Conservation (phyloP, 2,797 vertebrate genomes). For the Halcyon leucocephala region DNA sequence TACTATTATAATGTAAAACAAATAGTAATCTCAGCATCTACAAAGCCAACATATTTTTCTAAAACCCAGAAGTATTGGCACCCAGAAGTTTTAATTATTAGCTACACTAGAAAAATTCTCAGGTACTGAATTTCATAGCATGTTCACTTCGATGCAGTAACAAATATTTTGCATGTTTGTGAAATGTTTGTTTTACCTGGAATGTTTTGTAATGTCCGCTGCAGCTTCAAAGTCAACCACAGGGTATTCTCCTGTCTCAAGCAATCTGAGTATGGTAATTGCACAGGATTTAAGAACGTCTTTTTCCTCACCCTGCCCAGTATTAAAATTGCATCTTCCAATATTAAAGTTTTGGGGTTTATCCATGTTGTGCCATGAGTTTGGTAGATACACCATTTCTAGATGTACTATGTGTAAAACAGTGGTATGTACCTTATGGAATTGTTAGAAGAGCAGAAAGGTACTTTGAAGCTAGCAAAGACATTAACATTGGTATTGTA, state of each 20-base stretch:
- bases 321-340: background rate
- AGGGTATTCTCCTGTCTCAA: background rate
- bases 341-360: background rate
- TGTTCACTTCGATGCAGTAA: background rate
- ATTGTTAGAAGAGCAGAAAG: background rate
- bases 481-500: background rate
- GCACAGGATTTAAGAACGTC: background rate
- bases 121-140: background rate
- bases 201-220: background rate
- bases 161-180: background rate
- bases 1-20: background rate
- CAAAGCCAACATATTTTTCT: background rate
- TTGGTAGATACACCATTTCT: background rate
- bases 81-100: background rate
- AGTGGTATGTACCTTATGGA: background rate
- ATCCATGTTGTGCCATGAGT: background rate
- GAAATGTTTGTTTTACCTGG: background rate
- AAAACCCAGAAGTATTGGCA: background rate
- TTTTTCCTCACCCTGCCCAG: rapidly evolving
- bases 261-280: background rate
- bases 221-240: background rate
- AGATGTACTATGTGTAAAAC: background rate
- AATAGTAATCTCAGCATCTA: background rate
- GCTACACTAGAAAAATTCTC: background rate
- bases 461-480: background rate